These are phyloP conservation scores for Phenganax stokvisi DNA, from an alignment of 92 coral and sea anemone genomes.

Conservation along the genomic window DNA sequence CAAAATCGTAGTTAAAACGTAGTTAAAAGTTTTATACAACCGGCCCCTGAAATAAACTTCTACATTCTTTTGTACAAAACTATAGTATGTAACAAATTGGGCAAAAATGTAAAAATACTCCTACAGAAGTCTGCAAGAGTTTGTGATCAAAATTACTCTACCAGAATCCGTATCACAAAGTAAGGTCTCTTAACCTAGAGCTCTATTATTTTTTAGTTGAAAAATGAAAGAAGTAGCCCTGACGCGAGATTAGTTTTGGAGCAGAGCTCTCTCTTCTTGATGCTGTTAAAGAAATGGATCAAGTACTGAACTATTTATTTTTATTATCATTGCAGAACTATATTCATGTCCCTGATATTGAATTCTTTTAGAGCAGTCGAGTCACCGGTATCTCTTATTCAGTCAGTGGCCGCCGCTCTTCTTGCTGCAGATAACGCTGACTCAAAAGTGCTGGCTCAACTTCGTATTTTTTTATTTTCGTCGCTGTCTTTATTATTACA, in stretches of 20 bases:
- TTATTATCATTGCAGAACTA: neutral
- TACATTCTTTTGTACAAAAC: too few relatives aligned
- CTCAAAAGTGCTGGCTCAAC: conserved; percentile 64
- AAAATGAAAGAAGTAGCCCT: conserved; percentile 55
- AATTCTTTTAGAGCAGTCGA: conserved; percentile 10
- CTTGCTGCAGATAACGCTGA: conserved; percentile 74
- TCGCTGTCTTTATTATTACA: conserved; percentile 76
- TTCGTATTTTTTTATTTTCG: conserved; percentile 76
- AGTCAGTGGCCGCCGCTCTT: conserved; percentile 61
- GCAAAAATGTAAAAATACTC: too few relatives aligned
- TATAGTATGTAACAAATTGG: too few relatives aligned
- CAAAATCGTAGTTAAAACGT: too few relatives aligned
- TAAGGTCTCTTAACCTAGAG: neutral
- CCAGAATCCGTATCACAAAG: too few relatives aligned
- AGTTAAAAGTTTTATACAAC: too few relatives aligned
- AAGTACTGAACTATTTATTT: conserved; percentile 43
- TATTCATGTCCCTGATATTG: neutral
- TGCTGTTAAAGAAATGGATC: conserved; percentile 83
- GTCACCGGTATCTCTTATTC: conserved; percentile 49
- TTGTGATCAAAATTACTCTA: too few relatives aligned
- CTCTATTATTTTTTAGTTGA: conserved; percentile 47
- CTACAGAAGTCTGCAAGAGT: too few relatives aligned
- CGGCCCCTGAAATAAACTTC: too few relatives aligned
- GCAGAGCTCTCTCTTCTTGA: conserved; percentile 64
- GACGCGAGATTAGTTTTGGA: conserved; percentile 68